Percentiles rank a stretch among this genome's conserved stretches.
Conservation (phyloP, 2,888 invertebrate species). For the Lampropteryx suffumata region DNA sequence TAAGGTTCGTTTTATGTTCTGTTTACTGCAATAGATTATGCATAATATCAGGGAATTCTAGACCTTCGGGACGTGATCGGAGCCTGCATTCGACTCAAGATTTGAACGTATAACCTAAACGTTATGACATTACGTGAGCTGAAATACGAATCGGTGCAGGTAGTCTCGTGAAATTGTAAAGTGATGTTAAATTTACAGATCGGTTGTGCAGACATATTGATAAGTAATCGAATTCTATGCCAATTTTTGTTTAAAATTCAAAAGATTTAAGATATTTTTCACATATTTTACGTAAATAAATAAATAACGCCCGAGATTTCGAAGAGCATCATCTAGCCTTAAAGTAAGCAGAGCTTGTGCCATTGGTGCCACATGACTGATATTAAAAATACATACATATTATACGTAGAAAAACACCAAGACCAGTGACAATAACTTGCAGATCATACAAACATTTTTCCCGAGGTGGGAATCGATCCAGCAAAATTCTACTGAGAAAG, state of each 20-base stretch:
- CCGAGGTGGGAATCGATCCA: too few species aligned
- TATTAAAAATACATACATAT: too few species aligned
- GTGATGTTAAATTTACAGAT: conserved; percentile 16
- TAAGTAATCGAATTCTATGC: conserved; percentile 6
- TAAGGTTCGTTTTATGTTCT: conserved; percentile 22
- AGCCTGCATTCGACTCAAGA: conserved; percentile 39
- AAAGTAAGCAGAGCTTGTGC: too few species aligned
- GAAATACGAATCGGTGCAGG: conserved; percentile 34
- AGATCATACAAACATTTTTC: too few species aligned
- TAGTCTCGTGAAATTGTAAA: conserved; percentile 24
- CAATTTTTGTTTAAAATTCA: conserved; percentile 3
- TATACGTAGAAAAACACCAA: too few species aligned
- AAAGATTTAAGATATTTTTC: too few species aligned
- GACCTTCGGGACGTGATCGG: conserved; percentile 56
- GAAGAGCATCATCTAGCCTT: too few species aligned
- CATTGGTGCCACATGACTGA: too few species aligned
- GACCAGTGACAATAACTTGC: too few species aligned
- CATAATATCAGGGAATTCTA: conserved; percentile 62
- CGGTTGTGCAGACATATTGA: not conserved
- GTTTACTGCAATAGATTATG: conserved; percentile 45
- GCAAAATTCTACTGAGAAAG: too few species aligned
- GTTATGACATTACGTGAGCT: conserved; percentile 45
- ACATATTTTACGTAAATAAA: too few species aligned
- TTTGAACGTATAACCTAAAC: conserved; percentile 42
- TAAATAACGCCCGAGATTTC: too few species aligned